Base-by-base conservation (phyloP, 2,797 vertebrate species). In the Mormyrus proboscirostris region DNA sequence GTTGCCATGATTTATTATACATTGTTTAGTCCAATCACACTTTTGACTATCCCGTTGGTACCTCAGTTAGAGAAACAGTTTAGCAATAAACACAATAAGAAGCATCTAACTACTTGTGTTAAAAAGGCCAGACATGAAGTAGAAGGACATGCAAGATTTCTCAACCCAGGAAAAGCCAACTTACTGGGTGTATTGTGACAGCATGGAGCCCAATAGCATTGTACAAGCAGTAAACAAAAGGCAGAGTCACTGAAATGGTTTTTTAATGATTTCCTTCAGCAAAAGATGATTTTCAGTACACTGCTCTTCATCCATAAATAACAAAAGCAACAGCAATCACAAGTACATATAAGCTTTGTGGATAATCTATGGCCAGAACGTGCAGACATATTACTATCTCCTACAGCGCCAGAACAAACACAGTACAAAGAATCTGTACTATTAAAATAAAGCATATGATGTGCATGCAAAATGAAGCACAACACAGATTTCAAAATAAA, bases 1-100 rank as follows among this genome's bases (percentile, higher is more conserved):
- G 14, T 41, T 59, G 86, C 33, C 14, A 57, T 41, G 51, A 41
- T 87, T 87, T 57, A 47, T 44, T 10, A 29, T 33, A 87, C 14
- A 53, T 85, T 85, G 83, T 85, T 84, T 51, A 49, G n/a, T 86
- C 47, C n/a, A 57, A 19, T 86, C 82, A 84, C n/a, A 49, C 47
- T 47, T 47, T 22, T 50, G 29, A 76, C 14, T 85, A 85, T 50
- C 12, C 50, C 50, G 53, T 29, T 85, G 22, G 83, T 51, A 25
- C 49, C 50, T 51, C 49, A 57, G 25, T 51, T 25, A 16, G 29
- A 55, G 85, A 41, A 29, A 33, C 49, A 1, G 2, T 12, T 87
- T 16, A 57, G 14, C 10, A 62, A 62, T 62, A 62, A 62, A 62
- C 59, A 53, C 25, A 86, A 33, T 86, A 14, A 29, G 5, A 86